Evolutionary conservation across 2,113 vertebrate genomes (phyloP).

Genomic region (Pristiophorus japonicus): DNA sequence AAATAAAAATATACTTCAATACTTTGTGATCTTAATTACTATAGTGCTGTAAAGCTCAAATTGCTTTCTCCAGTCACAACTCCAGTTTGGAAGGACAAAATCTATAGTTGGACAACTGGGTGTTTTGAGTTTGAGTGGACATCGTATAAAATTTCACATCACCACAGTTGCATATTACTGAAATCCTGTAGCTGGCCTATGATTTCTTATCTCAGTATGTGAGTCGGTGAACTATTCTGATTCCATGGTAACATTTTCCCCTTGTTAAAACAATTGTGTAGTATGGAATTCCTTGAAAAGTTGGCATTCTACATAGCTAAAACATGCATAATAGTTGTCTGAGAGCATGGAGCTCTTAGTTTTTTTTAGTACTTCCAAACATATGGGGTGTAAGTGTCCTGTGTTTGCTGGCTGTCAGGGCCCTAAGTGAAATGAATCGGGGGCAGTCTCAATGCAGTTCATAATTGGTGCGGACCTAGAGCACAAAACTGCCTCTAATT

Average conservation of each 20-base stretch:
- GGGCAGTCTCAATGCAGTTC: not conserved
- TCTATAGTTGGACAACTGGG: not conserved
- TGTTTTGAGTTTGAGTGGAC: not conserved
- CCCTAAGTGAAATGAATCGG: not conserved
- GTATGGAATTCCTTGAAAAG: not conserved
- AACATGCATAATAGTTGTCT: not conserved
- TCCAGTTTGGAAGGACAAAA: not conserved
- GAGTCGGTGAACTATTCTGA: not conserved
- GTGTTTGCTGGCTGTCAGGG: not conserved
- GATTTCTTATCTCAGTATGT: not conserved
- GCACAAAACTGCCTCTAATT: not conserved
- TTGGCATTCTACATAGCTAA: not conserved
- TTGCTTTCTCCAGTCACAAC: not conserved
- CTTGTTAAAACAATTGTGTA: not conserved
- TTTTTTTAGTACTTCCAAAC: not conserved
- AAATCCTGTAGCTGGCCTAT: not conserved
- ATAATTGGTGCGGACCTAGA: not conserved
- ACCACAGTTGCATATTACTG: not conserved
- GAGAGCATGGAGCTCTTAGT: not conserved
- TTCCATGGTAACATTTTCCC: not conserved
- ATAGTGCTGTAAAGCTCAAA: not conserved
- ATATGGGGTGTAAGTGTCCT: not conserved
- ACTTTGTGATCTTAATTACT: not conserved
- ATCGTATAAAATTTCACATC: not conserved
- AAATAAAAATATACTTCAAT: not conserved